A percentile compares a stretch with the other conserved stretches of the same genome.
phyloP scores from a whole-genome alignment of 1,140 invertebrate species.

The Nasonia vitripennis region DNA sequence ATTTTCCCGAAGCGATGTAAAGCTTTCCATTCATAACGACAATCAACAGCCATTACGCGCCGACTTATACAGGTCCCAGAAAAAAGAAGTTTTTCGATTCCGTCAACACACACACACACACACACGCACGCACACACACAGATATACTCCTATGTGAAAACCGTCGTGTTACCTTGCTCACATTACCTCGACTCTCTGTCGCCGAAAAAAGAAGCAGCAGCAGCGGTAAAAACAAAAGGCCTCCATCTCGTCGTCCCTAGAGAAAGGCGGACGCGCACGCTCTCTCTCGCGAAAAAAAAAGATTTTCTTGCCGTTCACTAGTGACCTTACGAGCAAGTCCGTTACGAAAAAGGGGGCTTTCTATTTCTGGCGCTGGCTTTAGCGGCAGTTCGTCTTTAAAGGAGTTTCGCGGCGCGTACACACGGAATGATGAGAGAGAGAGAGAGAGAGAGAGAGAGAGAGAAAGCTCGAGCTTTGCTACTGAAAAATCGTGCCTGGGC shows the following conservation, averaged over 20 bases:
- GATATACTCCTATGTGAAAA: not conserved
- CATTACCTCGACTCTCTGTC: not conserved
- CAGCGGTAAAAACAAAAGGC: conserved; percentile 14
- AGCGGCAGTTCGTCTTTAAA: conserved; percentile 19
- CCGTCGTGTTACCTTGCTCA: not conserved
- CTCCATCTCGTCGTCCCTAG: conserved; percentile 14
- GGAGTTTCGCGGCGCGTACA: not conserved
- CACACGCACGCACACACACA: too few species aligned
- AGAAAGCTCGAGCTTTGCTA: not conserved
- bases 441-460: not conserved
- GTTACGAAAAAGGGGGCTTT: conserved; percentile 14
- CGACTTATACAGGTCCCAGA: not conserved
- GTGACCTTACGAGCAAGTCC: conserved; percentile 25
- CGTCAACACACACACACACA: not conserved
- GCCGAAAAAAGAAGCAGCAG: not conserved
- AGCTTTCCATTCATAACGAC: not conserved
- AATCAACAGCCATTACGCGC: not conserved
- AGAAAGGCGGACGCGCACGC: not conserved
- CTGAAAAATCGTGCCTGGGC: conserved; percentile 15
- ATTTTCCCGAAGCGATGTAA: not conserved
- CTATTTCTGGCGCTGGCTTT: conserved; percentile 24
- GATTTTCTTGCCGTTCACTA: conserved; percentile 31
- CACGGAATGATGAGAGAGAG: not conserved
- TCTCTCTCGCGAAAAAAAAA: not conserved
- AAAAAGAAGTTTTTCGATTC: not conserved